phyloP scores from a whole-genome alignment of 2,113 vertebrate genomes.

The Phaethornis superciliosus region DNA sequence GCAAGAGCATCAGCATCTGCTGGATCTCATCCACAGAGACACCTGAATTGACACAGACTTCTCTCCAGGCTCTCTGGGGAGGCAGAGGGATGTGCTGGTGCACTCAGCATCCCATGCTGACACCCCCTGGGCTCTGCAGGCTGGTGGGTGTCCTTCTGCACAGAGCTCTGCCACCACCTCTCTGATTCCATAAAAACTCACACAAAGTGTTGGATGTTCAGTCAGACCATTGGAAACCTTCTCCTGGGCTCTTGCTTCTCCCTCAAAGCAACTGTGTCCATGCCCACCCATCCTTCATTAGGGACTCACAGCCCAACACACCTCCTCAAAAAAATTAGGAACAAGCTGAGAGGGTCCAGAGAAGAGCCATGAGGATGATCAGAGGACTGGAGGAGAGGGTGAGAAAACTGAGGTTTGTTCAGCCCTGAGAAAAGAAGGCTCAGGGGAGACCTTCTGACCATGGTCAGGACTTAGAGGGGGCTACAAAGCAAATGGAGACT shows the following conservation, averaged over 20 bases:
- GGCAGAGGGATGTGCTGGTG: fast-evolving
- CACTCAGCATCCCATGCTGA: neutral
- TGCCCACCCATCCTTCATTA: fast-evolving
- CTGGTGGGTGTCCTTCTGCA: neutral
- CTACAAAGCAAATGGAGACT: too few species aligned
- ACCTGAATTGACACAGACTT: neutral
- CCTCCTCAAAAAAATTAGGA: neutral
- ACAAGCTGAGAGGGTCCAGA: too few species aligned
- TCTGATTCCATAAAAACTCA: neutral
- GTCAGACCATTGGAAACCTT: neutral
- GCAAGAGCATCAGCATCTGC: neutral
- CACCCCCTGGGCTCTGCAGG: neutral
- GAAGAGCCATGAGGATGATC: too few species aligned
- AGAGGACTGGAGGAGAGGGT: too few species aligned
- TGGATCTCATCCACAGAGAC: neutral
- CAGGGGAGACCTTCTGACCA: too few species aligned
- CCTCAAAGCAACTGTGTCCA: fast-evolving
- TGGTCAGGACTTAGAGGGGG: too few species aligned
- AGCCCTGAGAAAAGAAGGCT: too few species aligned
- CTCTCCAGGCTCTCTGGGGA: fast-evolving
- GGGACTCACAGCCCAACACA: neutral
- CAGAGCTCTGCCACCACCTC: neutral
- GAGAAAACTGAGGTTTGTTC: too few species aligned
- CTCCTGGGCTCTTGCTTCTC: neutral
- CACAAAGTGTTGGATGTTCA: neutral